phyloP scores from a whole-genome alignment of 2,797 vertebrate species.

The Melanotaenia pygmaea region DNA sequence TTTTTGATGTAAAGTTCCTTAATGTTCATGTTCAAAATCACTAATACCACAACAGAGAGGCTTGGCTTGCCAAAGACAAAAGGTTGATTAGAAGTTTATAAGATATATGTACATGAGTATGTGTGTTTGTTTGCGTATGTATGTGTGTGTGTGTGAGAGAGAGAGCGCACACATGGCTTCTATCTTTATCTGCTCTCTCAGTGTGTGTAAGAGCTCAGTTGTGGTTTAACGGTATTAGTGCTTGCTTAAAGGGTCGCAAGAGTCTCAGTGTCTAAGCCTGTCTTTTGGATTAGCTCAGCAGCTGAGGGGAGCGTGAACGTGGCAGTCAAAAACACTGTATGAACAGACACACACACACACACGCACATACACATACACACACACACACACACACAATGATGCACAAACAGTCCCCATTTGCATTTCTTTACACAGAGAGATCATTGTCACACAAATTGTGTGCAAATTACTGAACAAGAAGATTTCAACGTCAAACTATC shows the following conservation, averaged over 20 bases:
- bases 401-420: conserved; percentile 49
- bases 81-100: conserved; percentile 28
- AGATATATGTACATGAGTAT: neutral
- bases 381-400: neutral
- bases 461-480: conserved; percentile 59
- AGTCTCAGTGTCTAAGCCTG: conserved; percentile 76
- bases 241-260: conserved; percentile 73
- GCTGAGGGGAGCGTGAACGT: conserved; percentile 31
- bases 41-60: conserved; percentile 23
- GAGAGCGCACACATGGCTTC: conserved; percentile 33
- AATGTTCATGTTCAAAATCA: conserved; percentile 42
- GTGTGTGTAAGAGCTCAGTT: conserved; percentile 70
- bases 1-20: conserved; percentile 29
- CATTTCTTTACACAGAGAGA: conserved; percentile 50
- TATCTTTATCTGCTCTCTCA: conserved; percentile 69
- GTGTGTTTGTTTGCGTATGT: neutral
- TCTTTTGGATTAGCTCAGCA: conserved; percentile 72
- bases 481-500: conserved; percentile 43
- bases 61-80: conserved; percentile 17
- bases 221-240: conserved; percentile 79
- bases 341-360: too few species aligned
- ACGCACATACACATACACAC: conserved; percentile 1
- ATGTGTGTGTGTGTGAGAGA: conserved; percentile 1
- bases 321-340: conserved; percentile 1
- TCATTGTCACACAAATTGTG: conserved; percentile 58